These are phyloP conservation scores for Neocloeon triangulifer DNA, from an alignment of 1,140 invertebrate genomes.

Conservation along the genomic window DNA sequence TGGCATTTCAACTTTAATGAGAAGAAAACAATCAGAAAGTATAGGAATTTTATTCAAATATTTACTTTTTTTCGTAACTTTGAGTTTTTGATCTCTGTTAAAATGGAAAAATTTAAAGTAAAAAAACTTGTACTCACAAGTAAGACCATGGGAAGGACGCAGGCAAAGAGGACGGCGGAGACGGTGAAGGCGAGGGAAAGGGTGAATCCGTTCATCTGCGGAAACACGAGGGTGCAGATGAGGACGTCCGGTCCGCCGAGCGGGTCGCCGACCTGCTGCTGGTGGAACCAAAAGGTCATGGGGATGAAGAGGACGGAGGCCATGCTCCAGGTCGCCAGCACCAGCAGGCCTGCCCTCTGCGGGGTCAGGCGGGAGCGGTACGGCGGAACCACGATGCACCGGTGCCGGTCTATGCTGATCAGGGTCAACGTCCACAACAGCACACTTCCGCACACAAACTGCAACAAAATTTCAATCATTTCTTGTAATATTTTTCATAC, in stretches of 20 bases:
- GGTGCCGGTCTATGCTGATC: conserved; percentile 30
- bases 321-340: conserved; percentile 22
- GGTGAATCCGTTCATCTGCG: conserved; percentile 18
- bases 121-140: no score
- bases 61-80: no score
- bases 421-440: conserved; percentile 32
- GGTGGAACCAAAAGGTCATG: conserved; percentile 25
- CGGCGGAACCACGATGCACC: conserved; percentile 28
- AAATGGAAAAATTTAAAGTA: no score
- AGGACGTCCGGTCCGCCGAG: conserved; percentile 6
- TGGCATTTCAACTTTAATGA: no score
- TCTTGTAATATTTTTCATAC: no score
- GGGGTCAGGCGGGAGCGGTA: conserved; percentile 27
- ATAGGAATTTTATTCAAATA: no score
- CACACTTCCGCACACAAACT: conserved; percentile 34
- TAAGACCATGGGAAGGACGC: conserved; percentile 27
- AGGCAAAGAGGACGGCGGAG: conserved; percentile 22
- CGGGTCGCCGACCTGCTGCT: conserved; percentile 11
- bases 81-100: no score
- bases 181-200: conserved; percentile 28
- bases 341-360: conserved; percentile 18
- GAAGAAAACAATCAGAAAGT: no score
- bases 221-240: conserved; percentile 31
- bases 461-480: conserved; percentile 14
- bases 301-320: conserved; percentile 25